Evolutionary conservation across 2,888 invertebrate species (phyloP).

Genomic region (Boloria euphrosyne): DNA sequence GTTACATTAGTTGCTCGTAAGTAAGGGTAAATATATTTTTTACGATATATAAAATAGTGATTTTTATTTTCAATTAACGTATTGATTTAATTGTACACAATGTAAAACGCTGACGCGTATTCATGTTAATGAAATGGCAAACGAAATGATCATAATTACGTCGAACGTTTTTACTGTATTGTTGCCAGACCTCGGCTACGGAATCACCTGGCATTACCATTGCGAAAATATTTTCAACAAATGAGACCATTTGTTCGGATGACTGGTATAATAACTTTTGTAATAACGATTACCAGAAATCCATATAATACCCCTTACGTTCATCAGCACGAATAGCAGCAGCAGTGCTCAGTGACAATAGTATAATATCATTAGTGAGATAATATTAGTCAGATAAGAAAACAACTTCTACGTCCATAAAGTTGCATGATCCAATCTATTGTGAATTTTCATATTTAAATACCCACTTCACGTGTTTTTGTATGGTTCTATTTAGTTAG

Average conservation of each 20-base stretch:
- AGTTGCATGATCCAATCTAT: too few species aligned
- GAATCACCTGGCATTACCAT: conserved; percentile 78
- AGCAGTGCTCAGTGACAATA: too few species aligned
- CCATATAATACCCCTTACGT: conserved; percentile 44
- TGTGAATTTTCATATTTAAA: too few species aligned
- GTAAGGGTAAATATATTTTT: too few species aligned
- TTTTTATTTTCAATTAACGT: conserved; percentile 37
- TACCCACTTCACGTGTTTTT: too few species aligned
- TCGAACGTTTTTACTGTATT: conserved; percentile 74
- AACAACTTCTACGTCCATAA: too few species aligned
- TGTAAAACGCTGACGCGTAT: conserved; percentile 64
- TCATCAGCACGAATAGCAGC: conserved; percentile 28
- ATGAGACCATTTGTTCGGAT: conserved; percentile 71
- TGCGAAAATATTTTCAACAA: conserved; percentile 75
- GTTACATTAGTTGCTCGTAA: too few species aligned
- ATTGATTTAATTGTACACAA: conserved; percentile 57
- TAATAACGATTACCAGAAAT: conserved; percentile 68
- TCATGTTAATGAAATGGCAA: conserved; percentile 76
- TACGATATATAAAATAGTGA: conserved; percentile 18
- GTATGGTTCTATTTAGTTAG: too few species aligned
- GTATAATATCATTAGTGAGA: too few species aligned
- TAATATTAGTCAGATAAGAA: too few species aligned
- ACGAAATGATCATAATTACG: conserved; percentile 77
- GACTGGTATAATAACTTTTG: conserved; percentile 72
- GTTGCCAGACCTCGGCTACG: conserved; percentile 62